Percentiles rank a stretch among this genome's conserved stretches.
Evolutionary conservation across 2,797 vertebrate genomes (phyloP).

Genomic region (Anas acuta): DNA sequence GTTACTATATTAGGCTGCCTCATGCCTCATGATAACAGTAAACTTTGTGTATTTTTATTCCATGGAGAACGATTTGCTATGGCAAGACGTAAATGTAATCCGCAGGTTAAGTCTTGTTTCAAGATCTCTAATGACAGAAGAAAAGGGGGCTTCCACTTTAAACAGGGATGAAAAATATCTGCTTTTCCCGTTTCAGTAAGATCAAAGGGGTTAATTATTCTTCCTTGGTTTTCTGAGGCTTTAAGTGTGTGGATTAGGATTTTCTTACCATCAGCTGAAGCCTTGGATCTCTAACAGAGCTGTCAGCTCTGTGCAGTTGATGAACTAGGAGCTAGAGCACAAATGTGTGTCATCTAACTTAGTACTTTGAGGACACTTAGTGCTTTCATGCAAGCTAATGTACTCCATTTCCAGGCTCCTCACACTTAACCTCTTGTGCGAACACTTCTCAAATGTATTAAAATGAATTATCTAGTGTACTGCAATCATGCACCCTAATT

Average conservation of each 20-base stretch:
- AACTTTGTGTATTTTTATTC: conserved; percentile 44
- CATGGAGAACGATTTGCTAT: background rate
- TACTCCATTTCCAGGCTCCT: background rate
- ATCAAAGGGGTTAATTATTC: background rate
- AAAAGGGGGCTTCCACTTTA: background rate
- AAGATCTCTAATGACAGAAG: background rate
- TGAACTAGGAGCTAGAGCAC: background rate
- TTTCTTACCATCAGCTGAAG: background rate
- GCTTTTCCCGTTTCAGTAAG: background rate
- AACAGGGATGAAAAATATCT: background rate
- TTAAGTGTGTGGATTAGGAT: background rate
- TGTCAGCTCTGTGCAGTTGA: background rate
- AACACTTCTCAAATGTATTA: background rate
- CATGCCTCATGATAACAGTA: conserved; percentile 28
- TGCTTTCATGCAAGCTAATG: background rate
- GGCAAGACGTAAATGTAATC: background rate
- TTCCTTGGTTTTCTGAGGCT: background rate
- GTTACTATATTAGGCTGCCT: conserved; percentile 42
- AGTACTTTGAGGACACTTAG: background rate
- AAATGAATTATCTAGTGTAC: background rate
- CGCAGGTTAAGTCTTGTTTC: background rate
- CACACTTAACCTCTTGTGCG: background rate
- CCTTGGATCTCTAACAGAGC: background rate
- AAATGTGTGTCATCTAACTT: background rate
- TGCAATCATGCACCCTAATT: background rate